These are phyloP conservation scores for Strix uralensis DNA, from an alignment of 2,113 vertebrate species.

Conservation along the genomic window DNA sequence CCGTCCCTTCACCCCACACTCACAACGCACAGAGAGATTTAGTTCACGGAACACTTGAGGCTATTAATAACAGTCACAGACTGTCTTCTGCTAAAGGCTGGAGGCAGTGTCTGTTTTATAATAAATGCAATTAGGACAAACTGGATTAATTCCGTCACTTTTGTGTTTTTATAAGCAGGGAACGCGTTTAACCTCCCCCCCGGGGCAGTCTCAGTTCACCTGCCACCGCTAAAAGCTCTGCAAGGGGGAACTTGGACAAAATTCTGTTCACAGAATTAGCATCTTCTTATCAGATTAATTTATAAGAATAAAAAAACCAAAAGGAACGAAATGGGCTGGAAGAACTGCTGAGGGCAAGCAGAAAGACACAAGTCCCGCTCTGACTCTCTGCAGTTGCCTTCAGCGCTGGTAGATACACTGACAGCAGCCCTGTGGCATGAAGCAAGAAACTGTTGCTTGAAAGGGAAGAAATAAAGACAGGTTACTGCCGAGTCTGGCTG, in stretches of 20 bases:
- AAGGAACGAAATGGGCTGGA: not conserved
- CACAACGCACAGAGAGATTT: not conserved
- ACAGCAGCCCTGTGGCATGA: not conserved
- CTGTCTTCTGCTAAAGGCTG: conserved; percentile 13
- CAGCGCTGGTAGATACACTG: not conserved
- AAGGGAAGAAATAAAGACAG: not conserved
- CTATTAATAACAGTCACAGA: conserved; percentile 32
- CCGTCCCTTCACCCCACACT: not conserved
- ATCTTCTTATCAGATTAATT: not conserved
- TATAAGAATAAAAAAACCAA: not conserved
- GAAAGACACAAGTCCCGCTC: not conserved
- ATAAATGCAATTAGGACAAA: conserved; percentile 78
- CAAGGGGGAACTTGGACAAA: not conserved
- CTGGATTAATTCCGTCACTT: conserved; percentile 33
- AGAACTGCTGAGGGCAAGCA: not conserved
- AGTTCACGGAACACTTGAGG: not conserved
- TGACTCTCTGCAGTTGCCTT: not conserved
- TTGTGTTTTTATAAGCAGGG: conserved; percentile 3
- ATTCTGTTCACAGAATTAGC: conserved; percentile 45
- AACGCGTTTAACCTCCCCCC: not conserved
- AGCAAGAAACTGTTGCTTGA: not conserved
- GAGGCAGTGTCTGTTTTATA: conserved; percentile 46
- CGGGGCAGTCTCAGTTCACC: not conserved
- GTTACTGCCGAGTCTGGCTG: not conserved
- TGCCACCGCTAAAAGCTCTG: not conserved